Percentiles rank a stretch among this genome's conserved stretches.
Evolutionary conservation across 2,113 vertebrate genomes (phyloP).

Genomic region (Cephalophus harveyi): DNA sequence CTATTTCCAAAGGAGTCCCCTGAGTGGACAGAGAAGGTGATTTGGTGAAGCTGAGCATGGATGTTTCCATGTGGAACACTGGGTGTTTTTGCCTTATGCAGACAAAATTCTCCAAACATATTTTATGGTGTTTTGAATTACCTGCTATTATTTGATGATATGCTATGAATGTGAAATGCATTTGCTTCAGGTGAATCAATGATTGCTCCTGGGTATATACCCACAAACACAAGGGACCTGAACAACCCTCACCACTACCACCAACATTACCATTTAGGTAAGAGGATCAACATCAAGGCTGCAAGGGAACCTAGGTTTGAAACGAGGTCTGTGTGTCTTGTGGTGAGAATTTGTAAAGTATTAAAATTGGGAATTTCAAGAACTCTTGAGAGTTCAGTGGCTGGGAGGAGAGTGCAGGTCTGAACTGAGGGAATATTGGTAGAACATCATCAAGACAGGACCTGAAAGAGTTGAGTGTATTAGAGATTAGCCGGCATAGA

Average conservation of each 20-base stretch:
- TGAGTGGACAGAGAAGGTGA: neutral
- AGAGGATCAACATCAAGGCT: neutral
- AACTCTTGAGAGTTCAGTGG: neutral
- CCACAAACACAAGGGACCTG: neutral
- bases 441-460: neutral
- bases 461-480: neutral
- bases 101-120: neutral
- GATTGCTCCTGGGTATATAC: neutral
- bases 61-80: neutral
- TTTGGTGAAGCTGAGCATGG: neutral
- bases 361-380: neutral
- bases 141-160: neutral
- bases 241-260: neutral
- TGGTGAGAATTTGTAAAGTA: neutral
- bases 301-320: neutral
- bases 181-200: neutral
- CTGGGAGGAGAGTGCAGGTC: neutral
- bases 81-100: neutral
- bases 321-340: neutral
- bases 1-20: neutral
- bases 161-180: neutral
- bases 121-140: slow-evolving; percentile 13
- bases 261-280: neutral
- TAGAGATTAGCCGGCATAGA: neutral
- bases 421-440: neutral